These are phyloP conservation scores for Patella vulgata DNA, from an alignment of 1,140 invertebrate genomes.

Conservation along the genomic window DNA sequence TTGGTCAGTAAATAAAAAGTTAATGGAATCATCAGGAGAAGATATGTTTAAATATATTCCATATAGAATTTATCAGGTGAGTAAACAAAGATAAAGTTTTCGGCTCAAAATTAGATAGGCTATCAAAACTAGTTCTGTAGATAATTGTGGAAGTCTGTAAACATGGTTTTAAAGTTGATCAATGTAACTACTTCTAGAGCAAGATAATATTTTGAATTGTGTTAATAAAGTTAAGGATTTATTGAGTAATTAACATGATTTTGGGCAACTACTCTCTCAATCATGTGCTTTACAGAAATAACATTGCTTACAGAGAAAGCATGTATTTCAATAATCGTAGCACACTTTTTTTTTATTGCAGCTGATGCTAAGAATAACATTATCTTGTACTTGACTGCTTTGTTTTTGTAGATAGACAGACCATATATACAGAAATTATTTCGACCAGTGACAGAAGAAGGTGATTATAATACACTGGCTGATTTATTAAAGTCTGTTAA, in stretches of 20 bases:
- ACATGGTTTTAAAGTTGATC: too few species aligned
- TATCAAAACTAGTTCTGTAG: background rate
- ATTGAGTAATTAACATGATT: too few species aligned
- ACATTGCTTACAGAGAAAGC: too few species aligned
- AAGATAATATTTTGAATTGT: too few species aligned
- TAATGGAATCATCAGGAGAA: conserved; percentile 83
- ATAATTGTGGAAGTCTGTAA: too few species aligned
- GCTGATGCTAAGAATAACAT: too few species aligned
- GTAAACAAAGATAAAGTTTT: conserved; percentile 44
- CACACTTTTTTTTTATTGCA: too few species aligned
- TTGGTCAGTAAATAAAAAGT: conserved; percentile 93
- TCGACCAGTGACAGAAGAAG: conserved; percentile 59
- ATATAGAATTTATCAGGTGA: conserved; percentile 80
- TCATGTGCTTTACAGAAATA: too few species aligned
- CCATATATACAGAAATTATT: conserved; percentile 64
- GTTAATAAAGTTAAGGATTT: too few species aligned
- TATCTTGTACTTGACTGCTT: background rate
- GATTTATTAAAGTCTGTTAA: conserved; percentile 57
- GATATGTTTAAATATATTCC: conserved; percentile 93
- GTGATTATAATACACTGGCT: conserved; percentile 49
- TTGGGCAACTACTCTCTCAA: too few species aligned
- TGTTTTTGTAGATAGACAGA: conserved; percentile 53
- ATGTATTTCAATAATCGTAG: too few species aligned
- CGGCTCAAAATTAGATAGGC: background rate
- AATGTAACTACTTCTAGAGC: too few species aligned